A percentile compares a stretch with the other conserved stretches of the same genome.
Evolutionary conservation across 2,888 invertebrate species (phyloP).

Genomic region (Pedicia rivosa): DNA sequence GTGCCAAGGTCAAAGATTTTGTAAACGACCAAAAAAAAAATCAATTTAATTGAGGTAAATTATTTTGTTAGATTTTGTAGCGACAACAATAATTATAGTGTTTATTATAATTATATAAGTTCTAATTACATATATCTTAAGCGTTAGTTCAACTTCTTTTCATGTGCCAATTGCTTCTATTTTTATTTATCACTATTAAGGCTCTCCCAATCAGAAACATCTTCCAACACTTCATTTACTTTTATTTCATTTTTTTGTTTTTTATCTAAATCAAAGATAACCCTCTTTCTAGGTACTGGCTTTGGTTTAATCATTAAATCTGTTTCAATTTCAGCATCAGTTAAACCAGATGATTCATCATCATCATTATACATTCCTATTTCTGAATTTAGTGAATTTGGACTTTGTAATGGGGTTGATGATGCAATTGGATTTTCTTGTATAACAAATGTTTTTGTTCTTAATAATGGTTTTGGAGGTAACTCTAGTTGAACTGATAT

Average conservation of each 20-base stretch:
- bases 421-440: background rate
- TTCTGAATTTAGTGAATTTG: background rate
- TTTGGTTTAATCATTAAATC: conserved; percentile 15
- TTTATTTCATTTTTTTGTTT: background rate
- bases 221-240: background rate
- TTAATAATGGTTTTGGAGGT: too few relatives aligned
- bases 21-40: too few relatives aligned
- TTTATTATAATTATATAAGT: too few relatives aligned
- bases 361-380: background rate
- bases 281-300: conserved; percentile 25
- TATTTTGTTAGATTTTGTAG: too few relatives aligned
- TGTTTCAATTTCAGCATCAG: background rate
- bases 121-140: too few relatives aligned
- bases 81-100: too few relatives aligned
- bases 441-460: background rate
- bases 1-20: too few relatives aligned
- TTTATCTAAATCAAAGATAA: conserved; percentile 19
- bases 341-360: background rate
- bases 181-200: conserved; percentile 3
- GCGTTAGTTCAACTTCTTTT: too few relatives aligned
- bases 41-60: too few relatives aligned
- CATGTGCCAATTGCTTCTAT: background rate
- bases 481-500: background rate
- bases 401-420: background rate
- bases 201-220: conserved; percentile 4